phyloP scores from a whole-genome alignment of 2,113 vertebrate genomes.

The Chamaetylas fuelleborni region DNA sequence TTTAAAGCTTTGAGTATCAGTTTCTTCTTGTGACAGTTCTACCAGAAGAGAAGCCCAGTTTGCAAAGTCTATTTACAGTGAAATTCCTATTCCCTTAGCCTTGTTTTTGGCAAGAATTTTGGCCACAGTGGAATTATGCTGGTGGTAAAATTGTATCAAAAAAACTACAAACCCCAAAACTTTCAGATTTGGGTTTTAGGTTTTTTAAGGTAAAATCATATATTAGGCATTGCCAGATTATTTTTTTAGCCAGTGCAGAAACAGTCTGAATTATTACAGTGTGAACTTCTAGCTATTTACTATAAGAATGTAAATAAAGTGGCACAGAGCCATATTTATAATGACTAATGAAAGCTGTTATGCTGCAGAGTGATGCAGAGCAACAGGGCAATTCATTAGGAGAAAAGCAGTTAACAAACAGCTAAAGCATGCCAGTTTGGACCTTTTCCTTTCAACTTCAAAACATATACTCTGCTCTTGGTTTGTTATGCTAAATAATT shows the following conservation, averaged over 20 bases:
- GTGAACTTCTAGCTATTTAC: constrained; percentile 73
- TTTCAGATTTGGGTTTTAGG: not conserved
- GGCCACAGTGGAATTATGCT: constrained; percentile 40
- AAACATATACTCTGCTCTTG: constrained; percentile 18
- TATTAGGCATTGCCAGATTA: constrained; percentile 42
- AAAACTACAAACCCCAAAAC: not conserved
- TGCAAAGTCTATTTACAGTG: constrained; percentile 56
- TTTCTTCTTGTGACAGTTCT: constrained; percentile 52
- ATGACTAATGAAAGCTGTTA: constrained; percentile 77
- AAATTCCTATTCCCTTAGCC: constrained; percentile 50
- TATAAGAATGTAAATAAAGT: constrained; percentile 74
- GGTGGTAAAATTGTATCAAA: constrained; percentile 14
- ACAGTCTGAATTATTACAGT: constrained; percentile 49
- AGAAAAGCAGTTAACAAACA: constrained; percentile 71
- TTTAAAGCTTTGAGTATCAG: constrained; percentile 68
- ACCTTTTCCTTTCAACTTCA: constrained; percentile 57
- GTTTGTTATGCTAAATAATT: constrained; percentile 52
- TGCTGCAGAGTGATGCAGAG: constrained; percentile 70
- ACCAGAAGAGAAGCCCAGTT: constrained; percentile 54
- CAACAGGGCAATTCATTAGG: constrained; percentile 76
- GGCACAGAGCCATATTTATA: constrained; percentile 72
- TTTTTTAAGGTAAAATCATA: constrained; percentile 40
- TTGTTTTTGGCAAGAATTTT: constrained; percentile 57
- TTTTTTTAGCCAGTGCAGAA: constrained; percentile 61
- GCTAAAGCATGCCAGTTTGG: constrained; percentile 59